Conservation (phyloP, 2,113 vertebrate species). For the Rhynchomys soricoides region DNA sequence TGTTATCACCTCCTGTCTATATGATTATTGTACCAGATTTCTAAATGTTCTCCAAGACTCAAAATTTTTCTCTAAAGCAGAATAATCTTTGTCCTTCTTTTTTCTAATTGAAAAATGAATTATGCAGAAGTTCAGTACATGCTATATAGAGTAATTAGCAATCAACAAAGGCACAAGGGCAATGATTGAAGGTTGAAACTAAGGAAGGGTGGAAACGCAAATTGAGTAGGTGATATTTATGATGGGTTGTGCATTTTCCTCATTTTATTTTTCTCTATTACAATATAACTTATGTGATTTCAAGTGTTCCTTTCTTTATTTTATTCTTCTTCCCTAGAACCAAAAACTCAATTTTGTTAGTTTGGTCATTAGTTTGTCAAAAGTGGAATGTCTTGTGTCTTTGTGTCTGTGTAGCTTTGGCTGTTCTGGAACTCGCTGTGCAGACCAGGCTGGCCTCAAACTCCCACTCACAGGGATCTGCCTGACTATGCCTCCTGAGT, state of each 20-base stretch:
- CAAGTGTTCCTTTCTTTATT: neutral
- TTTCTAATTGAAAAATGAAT: neutral
- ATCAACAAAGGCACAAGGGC: neutral
- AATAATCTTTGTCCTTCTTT: neutral
- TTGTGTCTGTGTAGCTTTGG: no score
- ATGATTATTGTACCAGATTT: neutral
- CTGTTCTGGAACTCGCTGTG: no score
- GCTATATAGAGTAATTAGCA: neutral
- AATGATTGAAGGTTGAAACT: rapidly evolving
- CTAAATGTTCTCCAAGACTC: neutral
- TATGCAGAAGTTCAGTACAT: neutral
- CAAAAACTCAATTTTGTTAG: neutral
- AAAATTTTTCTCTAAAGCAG: neutral
- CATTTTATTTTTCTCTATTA: neutral
- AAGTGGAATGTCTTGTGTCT: no score
- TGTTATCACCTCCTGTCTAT: no score
- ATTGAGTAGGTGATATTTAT: neutral
- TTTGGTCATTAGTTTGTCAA: no score
- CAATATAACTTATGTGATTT: neutral
- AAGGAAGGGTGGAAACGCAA: neutral
- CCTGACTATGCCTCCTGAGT: no score
- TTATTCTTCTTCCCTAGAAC: neutral
- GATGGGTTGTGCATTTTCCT: neutral
- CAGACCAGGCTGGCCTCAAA: no score
- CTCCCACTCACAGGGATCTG: no score